Base-by-base conservation (phyloP, 2,888 invertebrate species). In the Drosophila picticornis region DNA sequence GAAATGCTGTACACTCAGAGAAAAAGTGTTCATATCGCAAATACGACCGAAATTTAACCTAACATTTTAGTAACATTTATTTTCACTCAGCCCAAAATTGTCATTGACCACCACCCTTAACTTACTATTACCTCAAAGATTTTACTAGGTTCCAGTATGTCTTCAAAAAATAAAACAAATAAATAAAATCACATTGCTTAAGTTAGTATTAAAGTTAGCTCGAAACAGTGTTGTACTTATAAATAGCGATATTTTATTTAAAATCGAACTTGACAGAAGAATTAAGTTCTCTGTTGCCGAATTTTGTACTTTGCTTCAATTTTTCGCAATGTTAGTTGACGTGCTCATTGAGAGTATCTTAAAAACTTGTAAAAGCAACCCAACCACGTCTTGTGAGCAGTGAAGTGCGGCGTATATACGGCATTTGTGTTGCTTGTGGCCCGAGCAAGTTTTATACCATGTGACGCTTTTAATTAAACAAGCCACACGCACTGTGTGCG, bases 391-490 rank as follows among this genome's bases (percentile, higher is more conserved):
- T 53, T 57, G 53, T 65, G 71, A 55, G 75, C 80, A 75, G 61
- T 70, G 61, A 43, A 48, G 55, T 46, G 68, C 19, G 29, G 68
- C 19, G 29, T 51, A 11, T 36, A 7, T 38, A 4, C 38, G n/a
- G 46, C 46, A 25, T 13, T 13, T 56, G 56, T 13, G 56, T 52
- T 40, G 56, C 51, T 62, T 57, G 55, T 53, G 46, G 75, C 43
- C 55, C 38, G 48, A 40, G 36, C 60, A 59, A 63, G 64, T 61
- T 68, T 63, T 34, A 36, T 70, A 13, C 38, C 57, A 62, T 83
- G 67, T 68, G 78, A 46, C 78, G 59, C 79, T 65, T 83, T 88
- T 86, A 86, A 86, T 90, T 86, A 86, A 78, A 75, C 72, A 63
- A 59, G 51, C 70, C 70, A 55, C 70, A 67, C 70, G 65, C 68